Percentiles rank a stretch among this genome's conserved stretches.
Conservation (phyloP, 2,888 invertebrate genomes). For the Galerucella calmariensis region DNA sequence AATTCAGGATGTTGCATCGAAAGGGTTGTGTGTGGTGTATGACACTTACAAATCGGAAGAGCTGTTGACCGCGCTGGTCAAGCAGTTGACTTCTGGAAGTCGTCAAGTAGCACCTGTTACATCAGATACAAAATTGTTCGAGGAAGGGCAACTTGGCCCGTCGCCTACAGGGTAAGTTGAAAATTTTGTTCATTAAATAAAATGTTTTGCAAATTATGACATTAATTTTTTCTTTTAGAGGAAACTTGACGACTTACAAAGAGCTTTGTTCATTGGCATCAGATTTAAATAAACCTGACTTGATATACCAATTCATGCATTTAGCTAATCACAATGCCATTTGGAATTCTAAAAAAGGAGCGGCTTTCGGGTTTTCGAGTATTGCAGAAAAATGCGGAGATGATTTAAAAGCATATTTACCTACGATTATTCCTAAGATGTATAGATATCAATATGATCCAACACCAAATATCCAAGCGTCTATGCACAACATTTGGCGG, state of each 20-base stretch:
- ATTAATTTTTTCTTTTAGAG: slow-evolving; percentile 66
- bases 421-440: slow-evolving; percentile 87
- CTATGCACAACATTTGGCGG: slow-evolving; percentile 95
- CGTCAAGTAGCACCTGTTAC: slow-evolving; percentile 79
- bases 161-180: slow-evolving; percentile 82
- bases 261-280: slow-evolving; percentile 94
- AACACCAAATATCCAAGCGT: slow-evolving; percentile 89
- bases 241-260: slow-evolving; percentile 91
- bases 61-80: slow-evolving; percentile 81
- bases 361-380: slow-evolving; percentile 91
- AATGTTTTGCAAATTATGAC: no score
- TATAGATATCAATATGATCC: slow-evolving; percentile 95
- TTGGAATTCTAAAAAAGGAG: slow-evolving; percentile 96
- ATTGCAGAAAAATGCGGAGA: slow-evolving; percentile 87
- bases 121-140: slow-evolving; percentile 86
- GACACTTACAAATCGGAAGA: slow-evolving; percentile 80
- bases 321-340: slow-evolving; percentile 93
- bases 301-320: slow-evolving; percentile 96
- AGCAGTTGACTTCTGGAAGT: slow-evolving; percentile 82
- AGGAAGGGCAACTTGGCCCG: slow-evolving; percentile 87
- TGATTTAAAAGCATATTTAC: slow-evolving; percentile 83
- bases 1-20: slow-evolving; percentile 92
- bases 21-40: slow-evolving; percentile 89
- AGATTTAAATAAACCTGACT: slow-evolving; percentile 93
- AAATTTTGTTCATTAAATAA: not conserved